phyloP scores from a whole-genome alignment of 2,797 vertebrate genomes.

The Jordanella pulchra region DNA sequence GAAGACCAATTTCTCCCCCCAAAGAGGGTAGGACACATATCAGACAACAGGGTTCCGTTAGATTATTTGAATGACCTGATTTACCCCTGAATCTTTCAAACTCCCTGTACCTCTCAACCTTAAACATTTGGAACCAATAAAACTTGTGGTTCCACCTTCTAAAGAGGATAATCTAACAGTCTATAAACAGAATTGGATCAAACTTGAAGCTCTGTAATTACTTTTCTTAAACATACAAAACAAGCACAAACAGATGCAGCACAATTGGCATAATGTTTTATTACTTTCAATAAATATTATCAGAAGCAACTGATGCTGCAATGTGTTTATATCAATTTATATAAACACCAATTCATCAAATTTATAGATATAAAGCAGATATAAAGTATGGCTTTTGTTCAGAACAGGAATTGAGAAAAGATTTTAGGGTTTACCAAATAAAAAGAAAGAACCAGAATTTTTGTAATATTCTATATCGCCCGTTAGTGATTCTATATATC shows the following conservation, averaged over 20 bases:
- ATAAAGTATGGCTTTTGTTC: background rate
- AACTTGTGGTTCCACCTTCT: background rate
- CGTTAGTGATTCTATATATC: constrained; percentile 16
- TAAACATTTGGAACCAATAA: background rate
- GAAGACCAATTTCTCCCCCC: background rate
- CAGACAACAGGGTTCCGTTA: background rate
- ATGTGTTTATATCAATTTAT: background rate
- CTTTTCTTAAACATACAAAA: background rate
- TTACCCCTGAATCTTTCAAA: constrained; percentile 2
- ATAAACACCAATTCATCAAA: background rate
- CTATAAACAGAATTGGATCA: background rate
- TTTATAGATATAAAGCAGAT: background rate
- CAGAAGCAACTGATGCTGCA: background rate
- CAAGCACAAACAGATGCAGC: background rate
- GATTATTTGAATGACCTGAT: background rate
- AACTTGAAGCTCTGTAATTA: background rate
- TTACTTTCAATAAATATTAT: background rate
- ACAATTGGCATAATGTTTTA: background rate
- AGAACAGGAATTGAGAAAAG: background rate
- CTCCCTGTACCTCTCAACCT: background rate
- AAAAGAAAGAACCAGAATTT: background rate
- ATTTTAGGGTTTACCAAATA: background rate
- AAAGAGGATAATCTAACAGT: background rate
- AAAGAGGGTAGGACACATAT: background rate
- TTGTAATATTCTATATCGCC: background rate